Conservation (phyloP, 2,113 vertebrate species). For the Sebastes fasciatus region DNA sequence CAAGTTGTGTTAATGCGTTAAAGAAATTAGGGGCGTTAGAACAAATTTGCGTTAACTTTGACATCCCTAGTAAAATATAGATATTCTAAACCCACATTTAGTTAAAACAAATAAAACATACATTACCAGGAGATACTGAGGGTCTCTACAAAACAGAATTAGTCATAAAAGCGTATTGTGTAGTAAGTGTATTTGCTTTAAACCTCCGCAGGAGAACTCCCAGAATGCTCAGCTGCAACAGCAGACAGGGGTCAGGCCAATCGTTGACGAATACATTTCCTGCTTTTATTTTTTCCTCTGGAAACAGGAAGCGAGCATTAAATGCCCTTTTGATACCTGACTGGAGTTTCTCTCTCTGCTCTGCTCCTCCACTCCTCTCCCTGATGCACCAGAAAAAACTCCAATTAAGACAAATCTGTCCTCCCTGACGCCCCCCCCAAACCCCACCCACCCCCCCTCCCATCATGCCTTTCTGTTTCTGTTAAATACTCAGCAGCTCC, state of each 20-base stretch:
- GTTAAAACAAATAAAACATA: not conserved
- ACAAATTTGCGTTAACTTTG: too few relatives aligned
- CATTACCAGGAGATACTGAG: not conserved
- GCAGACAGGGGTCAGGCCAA: conserved; percentile 32
- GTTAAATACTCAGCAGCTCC: conserved; percentile 38
- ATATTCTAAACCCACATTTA: not conserved
- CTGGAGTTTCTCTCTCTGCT: conserved; percentile 32
- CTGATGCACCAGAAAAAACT: conserved; percentile 46
- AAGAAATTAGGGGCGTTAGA: too few relatives aligned
- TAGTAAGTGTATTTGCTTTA: not conserved
- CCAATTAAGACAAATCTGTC: conserved; percentile 68
- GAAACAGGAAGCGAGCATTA: conserved; percentile 66
- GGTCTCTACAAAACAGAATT: too few relatives aligned
- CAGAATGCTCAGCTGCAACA: conserved; percentile 49
- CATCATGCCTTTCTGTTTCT: conserved; percentile 64
- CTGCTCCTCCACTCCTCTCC: conserved; percentile 31
- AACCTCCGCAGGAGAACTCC: conserved; percentile 38
- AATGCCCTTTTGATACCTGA: conserved; percentile 71
- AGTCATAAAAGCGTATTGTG: too few relatives aligned
- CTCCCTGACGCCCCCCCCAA: conserved; percentile 17
- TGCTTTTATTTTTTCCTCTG: conserved; percentile 53
- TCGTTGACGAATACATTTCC: conserved; percentile 54
- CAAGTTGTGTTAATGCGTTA: too few relatives aligned
- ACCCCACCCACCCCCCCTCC: conserved; percentile 16
- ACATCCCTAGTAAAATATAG: too few relatives aligned